These are phyloP conservation scores for Nautilus pompilius DNA, from an alignment of 1,140 invertebrate species.

Conservation along the genomic window DNA sequence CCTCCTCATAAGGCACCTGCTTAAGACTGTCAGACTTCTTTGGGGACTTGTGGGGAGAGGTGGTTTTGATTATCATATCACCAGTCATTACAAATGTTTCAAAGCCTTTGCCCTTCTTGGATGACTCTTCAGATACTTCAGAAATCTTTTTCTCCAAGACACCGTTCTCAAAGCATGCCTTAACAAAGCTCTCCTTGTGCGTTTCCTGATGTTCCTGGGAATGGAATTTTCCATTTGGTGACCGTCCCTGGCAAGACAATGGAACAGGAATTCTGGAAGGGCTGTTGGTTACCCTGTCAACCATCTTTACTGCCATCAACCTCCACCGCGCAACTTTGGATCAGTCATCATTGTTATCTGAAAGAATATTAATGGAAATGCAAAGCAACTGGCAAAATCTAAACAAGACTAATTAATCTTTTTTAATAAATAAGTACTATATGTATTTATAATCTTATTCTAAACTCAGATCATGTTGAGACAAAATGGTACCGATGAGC, in stretches of 20 bases:
- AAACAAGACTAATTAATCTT: background rate
- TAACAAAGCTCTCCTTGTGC: constrained; percentile 4
- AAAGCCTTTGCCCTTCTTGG: constrained; percentile 41
- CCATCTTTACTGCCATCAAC: constrained; percentile 26
- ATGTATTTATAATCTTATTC: too few species aligned
- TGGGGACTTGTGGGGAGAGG: constrained; percentile 27
- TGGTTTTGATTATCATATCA: constrained; percentile 53
- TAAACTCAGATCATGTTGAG: too few species aligned
- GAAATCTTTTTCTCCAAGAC: constrained; percentile 7
- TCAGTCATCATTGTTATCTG: background rate
- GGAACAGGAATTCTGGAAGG: constrained; percentile 43
- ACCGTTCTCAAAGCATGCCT: constrained; percentile 21
- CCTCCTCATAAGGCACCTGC: background rate
- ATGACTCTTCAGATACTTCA: constrained; percentile 1
- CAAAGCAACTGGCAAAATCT: background rate
- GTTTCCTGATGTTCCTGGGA: background rate
- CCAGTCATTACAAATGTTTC: constrained; percentile 55
- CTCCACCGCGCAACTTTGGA: background rate
- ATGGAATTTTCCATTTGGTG: background rate
- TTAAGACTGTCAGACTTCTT: constrained; percentile 4
- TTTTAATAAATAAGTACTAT: too few species aligned
- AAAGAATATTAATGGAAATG: background rate
- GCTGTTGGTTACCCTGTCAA: constrained; percentile 32
- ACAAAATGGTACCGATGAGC: too few species aligned
- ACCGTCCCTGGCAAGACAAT: constrained; percentile 9